Percentiles rank a stretch among this genome's conserved stretches.
Evolutionary conservation across 2,888 invertebrate species (phyloP).

Genomic region (Scelioninae gen. 2): DNA sequence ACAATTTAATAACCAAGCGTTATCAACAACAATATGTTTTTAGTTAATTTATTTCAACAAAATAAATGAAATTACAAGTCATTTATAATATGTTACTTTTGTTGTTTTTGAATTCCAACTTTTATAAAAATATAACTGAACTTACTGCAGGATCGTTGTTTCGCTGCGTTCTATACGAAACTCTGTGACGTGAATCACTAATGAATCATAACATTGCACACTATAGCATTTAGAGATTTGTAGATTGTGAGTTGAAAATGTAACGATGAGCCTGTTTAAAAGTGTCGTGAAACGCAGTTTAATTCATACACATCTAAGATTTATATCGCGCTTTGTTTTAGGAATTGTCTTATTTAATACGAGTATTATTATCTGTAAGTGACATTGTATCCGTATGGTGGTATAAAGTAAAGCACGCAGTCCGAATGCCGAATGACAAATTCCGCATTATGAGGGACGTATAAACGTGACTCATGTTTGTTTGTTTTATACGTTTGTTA

Average conservation of each 20-base stretch:
- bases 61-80: too few species aligned
- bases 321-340: constrained; percentile 5
- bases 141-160: too few species aligned
- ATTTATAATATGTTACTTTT: too few species aligned
- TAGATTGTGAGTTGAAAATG: constrained; percentile 2
- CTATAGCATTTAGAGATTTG: constrained; percentile 11
- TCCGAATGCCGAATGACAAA: constrained; percentile 19
- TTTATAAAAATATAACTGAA: too few species aligned
- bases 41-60: too few species aligned
- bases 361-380: constrained; percentile 22
- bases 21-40: too few species aligned
- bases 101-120: too few species aligned
- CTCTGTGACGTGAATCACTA: constrained; percentile 20
- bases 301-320: constrained; percentile 37
- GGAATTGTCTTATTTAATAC: constrained; percentile 11
- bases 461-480: too few species aligned
- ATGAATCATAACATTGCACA: constrained; percentile 27
- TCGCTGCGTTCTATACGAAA: too few species aligned
- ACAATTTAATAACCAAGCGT: too few species aligned
- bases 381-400: neutral
- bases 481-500: too few species aligned
- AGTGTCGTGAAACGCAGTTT: constrained; percentile 32
- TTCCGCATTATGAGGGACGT: too few species aligned
- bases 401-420: neutral
- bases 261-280: neutral